A percentile compares a stretch with the other conserved stretches of the same genome.
Evolutionary conservation across 2,888 invertebrate species (phyloP).

Genomic region (Thumatha senex): DNA sequence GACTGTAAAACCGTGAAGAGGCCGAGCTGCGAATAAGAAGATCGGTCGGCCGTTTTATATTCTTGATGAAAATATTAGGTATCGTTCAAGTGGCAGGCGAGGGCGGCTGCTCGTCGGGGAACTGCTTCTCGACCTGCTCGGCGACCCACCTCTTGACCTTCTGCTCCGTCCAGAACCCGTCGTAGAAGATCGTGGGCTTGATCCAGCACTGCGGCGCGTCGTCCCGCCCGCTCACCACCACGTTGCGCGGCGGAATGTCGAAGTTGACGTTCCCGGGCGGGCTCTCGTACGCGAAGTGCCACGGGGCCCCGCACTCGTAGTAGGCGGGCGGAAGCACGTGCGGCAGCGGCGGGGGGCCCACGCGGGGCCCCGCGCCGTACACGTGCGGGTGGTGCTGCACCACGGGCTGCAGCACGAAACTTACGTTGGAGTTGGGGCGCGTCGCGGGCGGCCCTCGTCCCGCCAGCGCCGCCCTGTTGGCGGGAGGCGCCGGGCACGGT

Average conservation of each 20-base stretch:
- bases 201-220: conserved; percentile 72
- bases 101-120: conserved; percentile 67
- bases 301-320: conserved; percentile 72
- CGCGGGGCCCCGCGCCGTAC: conserved; percentile 48
- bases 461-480: conserved; percentile 31
- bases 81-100: conserved; percentile 11
- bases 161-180: conserved; percentile 81
- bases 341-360: conserved; percentile 45
- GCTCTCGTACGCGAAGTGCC: conserved; percentile 69
- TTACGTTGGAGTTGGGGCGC: conserved; percentile 68
- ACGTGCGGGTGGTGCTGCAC: conserved; percentile 25
- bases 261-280: conserved; percentile 70
- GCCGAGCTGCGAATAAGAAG: no score
- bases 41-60: no score
- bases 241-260: conserved; percentile 70
- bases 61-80: no score
- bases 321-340: conserved; percentile 54
- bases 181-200: conserved; percentile 79
- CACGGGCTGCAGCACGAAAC: conserved; percentile 72
- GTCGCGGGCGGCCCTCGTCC: conserved; percentile 28
- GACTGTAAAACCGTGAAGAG: no score
- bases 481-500: conserved; percentile 22
- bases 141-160: conserved; percentile 81
- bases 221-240: conserved; percentile 63
- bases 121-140: conserved; percentile 77